Conservation (phyloP, 2,888 invertebrate genomes). For the Eristalis intricaria region DNA sequence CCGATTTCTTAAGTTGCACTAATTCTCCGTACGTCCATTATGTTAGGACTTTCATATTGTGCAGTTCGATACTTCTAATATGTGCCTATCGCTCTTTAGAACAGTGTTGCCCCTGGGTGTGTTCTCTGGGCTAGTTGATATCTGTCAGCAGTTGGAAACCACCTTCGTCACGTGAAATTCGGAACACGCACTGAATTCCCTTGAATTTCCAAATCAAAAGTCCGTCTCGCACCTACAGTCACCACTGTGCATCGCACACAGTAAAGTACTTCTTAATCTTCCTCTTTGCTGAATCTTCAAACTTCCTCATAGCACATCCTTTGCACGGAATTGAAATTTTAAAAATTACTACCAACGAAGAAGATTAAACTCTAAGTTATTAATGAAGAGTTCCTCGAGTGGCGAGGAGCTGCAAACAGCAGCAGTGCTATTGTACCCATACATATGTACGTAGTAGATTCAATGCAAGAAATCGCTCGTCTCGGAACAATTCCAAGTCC, state of each 20-base stretch:
- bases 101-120: too few species aligned
- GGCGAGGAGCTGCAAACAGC: not conserved
- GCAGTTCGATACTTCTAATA: too few species aligned
- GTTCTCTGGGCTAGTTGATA: too few species aligned
- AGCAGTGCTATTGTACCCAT: not conserved
- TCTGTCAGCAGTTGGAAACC: too few species aligned
- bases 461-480: not conserved
- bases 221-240: slow-evolving; percentile 2
- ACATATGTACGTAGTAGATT: not conserved
- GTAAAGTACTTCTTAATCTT: slow-evolving; percentile 49
- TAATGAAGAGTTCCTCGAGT: slow-evolving; percentile 56
- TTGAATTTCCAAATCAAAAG: not conserved
- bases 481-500: not conserved
- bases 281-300: slow-evolving; percentile 28
- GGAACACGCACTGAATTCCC: not conserved
- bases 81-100: too few species aligned
- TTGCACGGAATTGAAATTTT: slow-evolving; percentile 56
- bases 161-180: too few species aligned
- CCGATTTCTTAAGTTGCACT: too few species aligned
- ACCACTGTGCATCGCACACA: slow-evolving; percentile 30
- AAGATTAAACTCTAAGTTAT: slow-evolving; percentile 71
- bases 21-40: too few species aligned
- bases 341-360: slow-evolving; percentile 59
- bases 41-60: too few species aligned
- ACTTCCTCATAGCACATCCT: slow-evolving; percentile 36